Evolutionary conservation across 2,888 invertebrate species (phyloP).

Genomic region (Ctenicera cuprea): DNA sequence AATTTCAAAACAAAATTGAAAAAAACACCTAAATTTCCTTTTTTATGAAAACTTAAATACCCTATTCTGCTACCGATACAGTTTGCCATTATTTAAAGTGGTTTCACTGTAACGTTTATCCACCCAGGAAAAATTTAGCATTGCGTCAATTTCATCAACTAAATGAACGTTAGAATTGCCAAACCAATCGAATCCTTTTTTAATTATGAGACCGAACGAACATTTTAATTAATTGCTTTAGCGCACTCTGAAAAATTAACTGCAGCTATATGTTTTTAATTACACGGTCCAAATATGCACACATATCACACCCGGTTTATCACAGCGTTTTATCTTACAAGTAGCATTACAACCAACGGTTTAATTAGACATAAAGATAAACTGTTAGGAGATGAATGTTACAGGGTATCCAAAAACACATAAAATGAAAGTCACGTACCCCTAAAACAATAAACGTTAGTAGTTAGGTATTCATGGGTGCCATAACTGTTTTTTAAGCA

Average conservation of each 20-base stretch:
- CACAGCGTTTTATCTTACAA: conserved; percentile 25
- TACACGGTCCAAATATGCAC: conserved; percentile 38
- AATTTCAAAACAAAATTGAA: no score
- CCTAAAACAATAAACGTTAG: background rate
- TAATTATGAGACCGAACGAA: conserved; percentile 40
- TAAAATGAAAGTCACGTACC: conserved; percentile 10
- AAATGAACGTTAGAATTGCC: conserved; percentile 34
- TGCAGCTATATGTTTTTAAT: conserved; percentile 53
- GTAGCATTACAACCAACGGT: conserved; percentile 2
- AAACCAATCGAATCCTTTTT: conserved; percentile 38
- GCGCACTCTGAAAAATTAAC: conserved; percentile 57
- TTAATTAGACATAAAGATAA: conserved; percentile 24
- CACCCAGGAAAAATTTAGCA: conserved; percentile 11
- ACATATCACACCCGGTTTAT: conserved; percentile 29
- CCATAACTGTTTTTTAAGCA: no score
- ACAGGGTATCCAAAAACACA: background rate
- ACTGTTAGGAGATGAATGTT: background rate
- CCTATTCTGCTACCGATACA: no score
- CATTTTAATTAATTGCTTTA: conserved; percentile 55
- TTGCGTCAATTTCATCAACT: conserved; percentile 41
- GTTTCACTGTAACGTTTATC: conserved; percentile 22
- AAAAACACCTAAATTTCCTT: no score
- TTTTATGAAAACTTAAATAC: no score
- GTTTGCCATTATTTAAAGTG: conserved; percentile 22
- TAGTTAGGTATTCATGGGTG: no score